Conservation (phyloP, 2,888 invertebrate species). For the Altica lythri region DNA sequence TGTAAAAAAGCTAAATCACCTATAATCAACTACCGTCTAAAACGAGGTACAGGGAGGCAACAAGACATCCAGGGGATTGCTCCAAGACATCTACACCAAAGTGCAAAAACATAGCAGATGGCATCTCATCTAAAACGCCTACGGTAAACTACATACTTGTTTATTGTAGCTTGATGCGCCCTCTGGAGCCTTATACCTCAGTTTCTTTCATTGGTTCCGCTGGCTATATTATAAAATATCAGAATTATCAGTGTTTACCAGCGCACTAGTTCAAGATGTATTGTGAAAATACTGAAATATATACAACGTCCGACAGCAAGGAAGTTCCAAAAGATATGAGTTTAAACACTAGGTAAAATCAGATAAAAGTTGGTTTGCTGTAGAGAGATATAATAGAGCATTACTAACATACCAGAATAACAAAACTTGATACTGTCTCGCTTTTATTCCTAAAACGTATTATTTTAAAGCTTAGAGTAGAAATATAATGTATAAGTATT, state of each 20-base stretch:
- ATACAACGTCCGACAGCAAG: constrained; percentile 2
- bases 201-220: constrained; percentile 77
- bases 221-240: constrained; percentile 64
- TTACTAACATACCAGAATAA: too few relatives aligned
- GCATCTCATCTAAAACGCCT: constrained; percentile 56
- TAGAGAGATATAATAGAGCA: too few relatives aligned
- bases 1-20: constrained; percentile 25
- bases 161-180: constrained; percentile 64
- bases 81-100: constrained; percentile 56
- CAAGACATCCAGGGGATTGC: constrained; percentile 52
- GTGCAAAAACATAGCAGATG: constrained; percentile 54
- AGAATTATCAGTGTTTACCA: constrained; percentile 24
- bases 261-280: constrained; percentile 2
- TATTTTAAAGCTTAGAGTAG: too few relatives aligned
- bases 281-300: constrained; percentile 5
- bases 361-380: too few relatives aligned
- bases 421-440: too few relatives aligned
- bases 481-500: too few relatives aligned
- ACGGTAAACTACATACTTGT: constrained; percentile 66
- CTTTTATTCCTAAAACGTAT: too few relatives aligned
- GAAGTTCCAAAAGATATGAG: too few relatives aligned
- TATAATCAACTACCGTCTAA: constrained; percentile 38
- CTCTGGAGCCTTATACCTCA: constrained; percentile 68
- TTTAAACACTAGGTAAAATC: too few relatives aligned
- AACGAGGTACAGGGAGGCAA: constrained; percentile 48